These are phyloP conservation scores for Microcebus jonahi DNA, from an alignment of 2,113 vertebrate genomes.

Conservation along the genomic window DNA sequence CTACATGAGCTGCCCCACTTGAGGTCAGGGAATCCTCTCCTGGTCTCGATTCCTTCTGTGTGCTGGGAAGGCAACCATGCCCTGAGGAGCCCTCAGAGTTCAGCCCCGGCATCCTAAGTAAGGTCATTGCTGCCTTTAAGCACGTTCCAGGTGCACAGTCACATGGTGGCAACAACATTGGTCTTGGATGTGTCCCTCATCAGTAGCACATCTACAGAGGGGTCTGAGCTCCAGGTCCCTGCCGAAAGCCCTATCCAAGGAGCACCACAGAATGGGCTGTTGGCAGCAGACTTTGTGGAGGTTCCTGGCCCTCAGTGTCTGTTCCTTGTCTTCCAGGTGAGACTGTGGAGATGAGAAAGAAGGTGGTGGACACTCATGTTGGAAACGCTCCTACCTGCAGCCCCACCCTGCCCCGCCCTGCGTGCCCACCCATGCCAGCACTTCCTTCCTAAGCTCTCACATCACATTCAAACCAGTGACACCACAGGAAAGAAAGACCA, in stretches of 20 bases:
- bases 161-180: rapidly evolving
- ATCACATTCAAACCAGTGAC: slow-evolving; percentile 86
- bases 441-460: slow-evolving; percentile 86
- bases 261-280: background rate
- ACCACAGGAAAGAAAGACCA: slow-evolving; percentile 86
- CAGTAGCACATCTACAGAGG: background rate
- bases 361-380: slow-evolving; percentile 81
- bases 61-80: no score
- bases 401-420: slow-evolving; percentile 74
- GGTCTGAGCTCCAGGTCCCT: background rate
- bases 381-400: slow-evolving; percentile 83
- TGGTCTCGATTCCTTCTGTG: rapidly evolving
- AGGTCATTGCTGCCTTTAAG: background rate
- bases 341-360: slow-evolving; percentile 90
- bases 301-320: background rate
- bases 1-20: background rate
- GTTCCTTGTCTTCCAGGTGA: slow-evolving; percentile 85
- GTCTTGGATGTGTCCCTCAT: background rate
- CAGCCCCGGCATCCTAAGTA: rapidly evolving
- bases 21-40: background rate
- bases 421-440: slow-evolving; percentile 86
- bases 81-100: background rate
- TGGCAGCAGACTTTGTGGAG: rapidly evolving
- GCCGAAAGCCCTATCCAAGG: background rate
- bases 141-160: background rate